Evolutionary conservation across 2,113 vertebrate species (phyloP), one percentile per base, ranked within the genome.

Genomic region (Plotosus lineatus): DNA sequence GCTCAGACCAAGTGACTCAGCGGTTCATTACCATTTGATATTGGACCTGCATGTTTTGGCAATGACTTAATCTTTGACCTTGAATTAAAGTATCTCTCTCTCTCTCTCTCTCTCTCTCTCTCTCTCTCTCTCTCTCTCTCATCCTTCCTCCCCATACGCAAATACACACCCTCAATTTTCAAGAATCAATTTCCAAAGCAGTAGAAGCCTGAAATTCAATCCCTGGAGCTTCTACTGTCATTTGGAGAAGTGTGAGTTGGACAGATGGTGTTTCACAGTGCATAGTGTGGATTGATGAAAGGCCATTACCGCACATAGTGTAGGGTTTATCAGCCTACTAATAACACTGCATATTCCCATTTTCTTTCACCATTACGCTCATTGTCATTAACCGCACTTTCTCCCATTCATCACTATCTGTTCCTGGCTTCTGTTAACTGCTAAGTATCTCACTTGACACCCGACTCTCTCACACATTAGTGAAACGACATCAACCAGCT

Each of bases 261-360:
- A 78, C 84, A 86, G 84, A 86, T 86, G 84, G 84, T 82, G 75
- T 83, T 83, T 71, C 73, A 66, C 78, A 42, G 74, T 81, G 75
- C 77, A 81, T 81, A 46, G 82, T 78, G 69, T 42, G 50, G 80
- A 58, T 83, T 78, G 78, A 71, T 78, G 60, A 81, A 80, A 75
- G 53, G 78, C 28, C 51, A 81, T 81, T 83, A 80, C 78, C 69
- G 79, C 78, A 81, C n/a, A 50, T 68, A 83, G 84, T 80, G 73
- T 83, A 50, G 50, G 71, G 74, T 83, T 83, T 77, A 80, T 74
- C 81, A 63, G 50, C 56, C 78, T 69, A 81, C 75, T 60, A 80
- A 19, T 68, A 80, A 81, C 68, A 50, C 38, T 36, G 7, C 69
- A 69, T 75, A 69, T 38, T 74, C 78, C 82, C 65, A 46, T 80